Base-by-base conservation (phyloP, 1,140 invertebrate species). In the Drosophila chauvacae region DNA sequence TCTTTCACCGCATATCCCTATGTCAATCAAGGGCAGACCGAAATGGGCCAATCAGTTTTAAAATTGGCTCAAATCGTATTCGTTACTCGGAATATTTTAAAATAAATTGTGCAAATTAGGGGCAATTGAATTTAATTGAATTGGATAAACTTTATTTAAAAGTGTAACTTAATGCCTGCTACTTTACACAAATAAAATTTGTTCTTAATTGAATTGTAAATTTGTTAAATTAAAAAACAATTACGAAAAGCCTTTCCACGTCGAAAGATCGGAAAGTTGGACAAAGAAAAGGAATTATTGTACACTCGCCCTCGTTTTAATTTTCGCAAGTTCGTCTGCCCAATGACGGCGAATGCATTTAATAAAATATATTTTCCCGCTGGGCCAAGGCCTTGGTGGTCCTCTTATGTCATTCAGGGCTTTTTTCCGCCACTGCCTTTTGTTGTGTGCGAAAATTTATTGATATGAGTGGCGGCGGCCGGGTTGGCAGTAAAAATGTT, bases 361-460 rank as follows among this genome's bases (percentile, higher is more conserved):
- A 80, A 80, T 69, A 80, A 66, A 60, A 70, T 81, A 55, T 55
- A 71, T 85, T 85, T 86, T 60, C 72, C 61, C 44, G 55, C 26
- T 66, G 45, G 37, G 28, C 39, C 44, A 44, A 30, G 60, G 48
- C 53, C 50, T 42, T 59, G n/a, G 72, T 68, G 45, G 39, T 39
- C 51, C 65, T 70, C 51, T 70, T 55, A 35, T 72, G 69, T 72
- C 69, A 51, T 73, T 72, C 53, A 60, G 51, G 20, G 35, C 50
- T 78, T 77, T 77, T 77, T 77, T 14, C 50, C 62, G 51, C 26
- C 33, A 78, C 70, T 59, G 64, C 62, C 84, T 83, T 77, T 87
- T 86, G 81, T 87, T 90, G 77, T 88, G 73, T 68, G 81, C 62
- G 80, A 65, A 88, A 90, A 88, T 90, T 78, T 81, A 90, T 88